Evolutionary conservation across 2,888 invertebrate species (phyloP), one percentile per base, ranked within the genome.

Genomic region (Thera britannica): DNA sequence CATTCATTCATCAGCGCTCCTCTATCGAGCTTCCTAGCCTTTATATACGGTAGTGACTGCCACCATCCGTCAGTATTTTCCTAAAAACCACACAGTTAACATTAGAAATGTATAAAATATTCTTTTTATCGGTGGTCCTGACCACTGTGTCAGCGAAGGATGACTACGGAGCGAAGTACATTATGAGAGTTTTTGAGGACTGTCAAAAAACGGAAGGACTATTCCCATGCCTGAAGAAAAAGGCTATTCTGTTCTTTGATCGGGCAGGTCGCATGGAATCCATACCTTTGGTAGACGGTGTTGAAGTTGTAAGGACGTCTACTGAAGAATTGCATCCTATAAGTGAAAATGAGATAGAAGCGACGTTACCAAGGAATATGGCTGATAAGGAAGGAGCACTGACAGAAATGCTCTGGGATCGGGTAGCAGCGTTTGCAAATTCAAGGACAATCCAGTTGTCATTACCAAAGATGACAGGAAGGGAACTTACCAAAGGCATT

Each of bases 181-280:
- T 96, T 4, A 90, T 95, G 79, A 95, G 96, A 79, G 94, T 97
- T 72, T 97, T 97, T 85, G 97, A 97, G 77, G 97, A 97, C 78
- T 97, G 97, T 82, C 95, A 95, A 71, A 94, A 95, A 72, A 88
- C 95, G 1, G 96, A 96, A 69, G 97, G 96, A 58, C 92, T 97
- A 62, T 90, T 96, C 62, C 96, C 96, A 36, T 97, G 97, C 83
- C 89, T 97, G 61, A 97, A 97, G 92, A 97, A 96, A 87, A 97
- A 97, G 83, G 97, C 97, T 0, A 95, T 97, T 67, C 90, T 96
- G 1, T 97, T 97, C 84, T 95, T 97, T 75, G 97, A 97, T 80
- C 94, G 97, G 59, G 94, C 97, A 38, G 95, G 96, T 0, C 94
- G 96, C 69, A 96, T 97, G 91, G 96, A 96, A 36, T 94, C 95